Percentiles rank a stretch among this genome's conserved stretches.
Evolutionary conservation across 2,797 vertebrate genomes (phyloP).

Genomic region (Limosa lapponica): DNA sequence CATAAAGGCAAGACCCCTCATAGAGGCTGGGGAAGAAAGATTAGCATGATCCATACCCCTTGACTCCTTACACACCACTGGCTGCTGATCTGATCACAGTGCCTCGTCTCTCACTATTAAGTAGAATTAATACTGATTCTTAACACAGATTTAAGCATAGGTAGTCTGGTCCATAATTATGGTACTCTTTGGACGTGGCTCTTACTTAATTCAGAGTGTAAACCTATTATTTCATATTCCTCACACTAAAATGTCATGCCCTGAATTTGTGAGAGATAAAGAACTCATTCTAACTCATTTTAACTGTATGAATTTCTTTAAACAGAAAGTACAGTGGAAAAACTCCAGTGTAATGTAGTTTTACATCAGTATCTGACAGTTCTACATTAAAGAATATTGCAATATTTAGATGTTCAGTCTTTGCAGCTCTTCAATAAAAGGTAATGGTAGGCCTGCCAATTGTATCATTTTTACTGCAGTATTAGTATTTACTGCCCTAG

Average conservation of each 20-base stretch:
- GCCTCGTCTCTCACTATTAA: background rate
- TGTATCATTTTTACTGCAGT: background rate
- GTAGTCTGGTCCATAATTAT: background rate
- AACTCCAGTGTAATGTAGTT: background rate
- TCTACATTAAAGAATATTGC: background rate
- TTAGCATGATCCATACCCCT: background rate
- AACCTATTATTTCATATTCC: background rate
- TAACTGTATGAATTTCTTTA: background rate
- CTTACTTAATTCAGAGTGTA: background rate
- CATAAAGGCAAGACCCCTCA: background rate
- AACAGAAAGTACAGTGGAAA: background rate
- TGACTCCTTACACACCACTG: background rate
- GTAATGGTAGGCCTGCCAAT: background rate
- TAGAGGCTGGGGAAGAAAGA: background rate
- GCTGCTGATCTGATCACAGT: background rate
- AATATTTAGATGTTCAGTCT: background rate
- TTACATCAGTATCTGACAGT: background rate
- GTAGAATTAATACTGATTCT: background rate
- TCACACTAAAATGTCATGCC: background rate
- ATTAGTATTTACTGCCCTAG: background rate
- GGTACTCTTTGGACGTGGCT: background rate
- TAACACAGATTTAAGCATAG: rapidly evolving
- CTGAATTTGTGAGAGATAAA: background rate
- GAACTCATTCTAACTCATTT: background rate
- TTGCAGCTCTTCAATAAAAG: background rate